Conservation (phyloP, 23 tunicate species). For the Ascidia mentula region DNA sequence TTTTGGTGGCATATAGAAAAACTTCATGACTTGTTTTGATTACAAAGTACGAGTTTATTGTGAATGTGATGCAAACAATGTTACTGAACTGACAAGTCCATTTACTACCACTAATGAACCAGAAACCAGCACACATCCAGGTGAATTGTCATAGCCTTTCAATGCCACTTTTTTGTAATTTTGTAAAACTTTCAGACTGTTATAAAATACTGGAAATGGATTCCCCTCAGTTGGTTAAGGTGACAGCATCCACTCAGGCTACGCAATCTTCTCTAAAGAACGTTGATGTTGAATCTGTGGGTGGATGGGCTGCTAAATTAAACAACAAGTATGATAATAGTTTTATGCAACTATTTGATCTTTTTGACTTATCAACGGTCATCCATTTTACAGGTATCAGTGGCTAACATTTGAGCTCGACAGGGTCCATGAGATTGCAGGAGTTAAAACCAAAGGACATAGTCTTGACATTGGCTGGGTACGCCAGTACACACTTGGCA, state of each 20-base stretch:
- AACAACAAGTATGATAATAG: conserved; percentile 10
- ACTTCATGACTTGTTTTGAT: conserved; percentile 12
- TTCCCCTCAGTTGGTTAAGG: background rate
- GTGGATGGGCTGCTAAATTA: conserved; percentile 8
- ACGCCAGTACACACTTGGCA: background rate
- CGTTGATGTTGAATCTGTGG: background rate
- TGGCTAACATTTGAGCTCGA: conserved; percentile 12
- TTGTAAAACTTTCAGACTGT: no score
- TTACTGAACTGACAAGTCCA: no score
- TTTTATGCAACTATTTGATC: background rate
- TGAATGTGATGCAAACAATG: conserved; percentile 20
- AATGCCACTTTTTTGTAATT: background rate
- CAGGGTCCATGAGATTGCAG: background rate
- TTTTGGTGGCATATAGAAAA: background rate
- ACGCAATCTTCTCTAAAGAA: background rate
- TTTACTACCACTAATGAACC: background rate
- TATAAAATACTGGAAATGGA: background rate
- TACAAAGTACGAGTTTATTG: conserved; percentile 22
- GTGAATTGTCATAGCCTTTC: background rate
- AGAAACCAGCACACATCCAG: background rate
- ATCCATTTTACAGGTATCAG: conserved; percentile 1
- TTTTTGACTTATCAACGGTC: background rate
- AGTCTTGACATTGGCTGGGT: background rate
- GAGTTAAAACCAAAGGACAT: background rate
- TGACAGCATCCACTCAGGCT: background rate